These are phyloP conservation scores for Erebia ligea DNA, from an alignment of 2,888 invertebrate species.

Conservation along the genomic window DNA sequence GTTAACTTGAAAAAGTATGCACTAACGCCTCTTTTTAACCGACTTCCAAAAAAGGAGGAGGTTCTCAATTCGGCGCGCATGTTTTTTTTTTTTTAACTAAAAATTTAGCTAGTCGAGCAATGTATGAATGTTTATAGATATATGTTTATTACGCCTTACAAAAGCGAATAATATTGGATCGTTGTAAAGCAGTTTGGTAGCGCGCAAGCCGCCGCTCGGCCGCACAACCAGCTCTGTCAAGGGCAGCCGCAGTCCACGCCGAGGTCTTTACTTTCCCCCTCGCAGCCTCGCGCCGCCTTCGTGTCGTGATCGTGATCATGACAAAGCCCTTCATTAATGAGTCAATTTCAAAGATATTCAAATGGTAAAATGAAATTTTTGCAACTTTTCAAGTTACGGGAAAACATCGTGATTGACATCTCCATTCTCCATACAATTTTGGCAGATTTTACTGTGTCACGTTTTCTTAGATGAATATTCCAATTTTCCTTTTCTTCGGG, in stretches of 20 bases:
- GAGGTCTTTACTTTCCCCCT: slow-evolving; percentile 76
- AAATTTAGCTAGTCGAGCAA: no score
- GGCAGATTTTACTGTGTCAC: no score
- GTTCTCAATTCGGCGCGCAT: no score
- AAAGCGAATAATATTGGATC: slow-evolving; percentile 3
- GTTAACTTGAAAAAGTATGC: no score
- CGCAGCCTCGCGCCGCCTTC: slow-evolving; percentile 15
- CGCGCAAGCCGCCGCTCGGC: slow-evolving; percentile 13
- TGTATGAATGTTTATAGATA: no score
- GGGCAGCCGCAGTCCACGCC: slow-evolving; percentile 71
- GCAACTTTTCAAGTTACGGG: background rate
- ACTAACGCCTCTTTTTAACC: no score
- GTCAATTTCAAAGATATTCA: slow-evolving; percentile 5
- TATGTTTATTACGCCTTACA: slow-evolving; percentile 5
- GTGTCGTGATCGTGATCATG: slow-evolving; percentile 29
- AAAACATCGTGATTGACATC: no score
- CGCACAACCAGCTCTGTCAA: slow-evolving; percentile 69
- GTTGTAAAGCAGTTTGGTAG: slow-evolving; percentile 10
- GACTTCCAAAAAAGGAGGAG: no score
- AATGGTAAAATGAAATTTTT: background rate
- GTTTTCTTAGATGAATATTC: no score
- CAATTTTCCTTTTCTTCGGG: no score
- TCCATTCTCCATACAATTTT: background rate
- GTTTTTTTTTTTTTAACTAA: no score
- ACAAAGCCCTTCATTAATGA: slow-evolving; percentile 12